Evolutionary conservation across 2,797 vertebrate species (phyloP), one percentile per base, ranked within the genome.

Genomic region (Taenioides sp.): DNA sequence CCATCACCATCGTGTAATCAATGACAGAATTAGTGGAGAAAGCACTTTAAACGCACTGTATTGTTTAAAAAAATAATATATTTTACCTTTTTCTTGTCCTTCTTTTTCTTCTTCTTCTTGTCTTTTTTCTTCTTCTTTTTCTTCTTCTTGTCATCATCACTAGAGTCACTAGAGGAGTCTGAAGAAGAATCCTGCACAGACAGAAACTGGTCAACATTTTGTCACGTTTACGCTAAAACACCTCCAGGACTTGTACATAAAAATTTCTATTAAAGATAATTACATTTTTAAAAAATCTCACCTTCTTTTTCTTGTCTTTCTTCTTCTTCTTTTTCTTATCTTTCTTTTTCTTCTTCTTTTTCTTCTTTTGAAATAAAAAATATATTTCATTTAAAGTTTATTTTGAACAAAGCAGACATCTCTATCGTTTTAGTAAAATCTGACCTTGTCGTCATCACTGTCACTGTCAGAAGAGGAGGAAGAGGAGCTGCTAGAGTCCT

Each of bases 401-500:
- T 27, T 16, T 14, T 55, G 31, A 34, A 70, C 68, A 9, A 4
- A 43, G 0, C 20, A 18, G 4, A 20, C 28, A 20, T 3, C 7
- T 12, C 7, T 12, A 5, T 28, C 1, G 11, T 31, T 16, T 64
- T 18, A 43, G 4, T 7, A 28, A 62, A 0, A 16, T 25, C 66
- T 84, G 49, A 91, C 88, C 80, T 86, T 85, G 58, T 80, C 81
- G 31, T 76, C 83, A 12, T 91, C 89, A 74, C 87, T 88, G 47
- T 91, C 89, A 73, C 87, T 88, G 47, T 90, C 83, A 60, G 85
- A 89, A 0, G 73, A 86, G 34, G 90, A 82, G 3, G 74, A 89
- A 10, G 50, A 80, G 65, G 76, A 88, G 68, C 77, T 54, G 67
- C 77, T 55, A 68, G 34, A 60, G 70, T 85, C 74, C 86, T 90